These are phyloP conservation scores for Buathra laborator DNA, from an alignment of 2,888 invertebrate genomes.

Conservation along the genomic window DNA sequence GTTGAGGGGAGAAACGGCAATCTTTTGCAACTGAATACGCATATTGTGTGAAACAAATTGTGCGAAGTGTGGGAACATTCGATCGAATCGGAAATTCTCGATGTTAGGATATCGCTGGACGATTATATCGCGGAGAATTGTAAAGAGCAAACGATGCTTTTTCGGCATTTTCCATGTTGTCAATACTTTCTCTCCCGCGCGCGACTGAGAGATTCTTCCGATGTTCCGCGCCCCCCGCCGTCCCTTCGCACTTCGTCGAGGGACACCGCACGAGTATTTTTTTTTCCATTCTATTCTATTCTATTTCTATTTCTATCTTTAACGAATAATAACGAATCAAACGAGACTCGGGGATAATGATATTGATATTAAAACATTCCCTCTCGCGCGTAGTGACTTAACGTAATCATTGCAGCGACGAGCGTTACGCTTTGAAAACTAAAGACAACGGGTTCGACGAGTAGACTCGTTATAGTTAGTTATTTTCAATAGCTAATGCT, in stretches of 20 bases:
- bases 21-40: conserved; percentile 86
- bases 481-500: conserved; percentile 15
- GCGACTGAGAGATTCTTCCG: conserved; percentile 56
- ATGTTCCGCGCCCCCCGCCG: neutral
- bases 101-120: conserved; percentile 46
- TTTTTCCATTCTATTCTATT: conserved; percentile 26
- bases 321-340: conserved; percentile 38
- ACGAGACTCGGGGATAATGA: conserved; percentile 42
- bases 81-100: conserved; percentile 3
- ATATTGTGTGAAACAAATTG: conserved; percentile 86
- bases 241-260: conserved; percentile 28
- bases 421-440: conserved; percentile 5
- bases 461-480: conserved; percentile 4
- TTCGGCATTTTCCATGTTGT: neutral
- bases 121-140: conserved; percentile 18
- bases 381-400: conserved; percentile 76
- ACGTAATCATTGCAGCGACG: conserved; percentile 54
- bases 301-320: conserved; percentile 50
- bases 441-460: conserved; percentile 31
- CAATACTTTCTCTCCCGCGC: conserved; percentile 14
- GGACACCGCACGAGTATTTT: conserved; percentile 39
- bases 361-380: conserved; percentile 72
- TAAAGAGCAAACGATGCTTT: neutral
- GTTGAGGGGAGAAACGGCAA: conserved; percentile 89
- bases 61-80: neutral